Percentiles rank a stretch among this genome's conserved stretches.
Conservation (phyloP, 2,888 invertebrate genomes). For the Coremacera marginata region DNA sequence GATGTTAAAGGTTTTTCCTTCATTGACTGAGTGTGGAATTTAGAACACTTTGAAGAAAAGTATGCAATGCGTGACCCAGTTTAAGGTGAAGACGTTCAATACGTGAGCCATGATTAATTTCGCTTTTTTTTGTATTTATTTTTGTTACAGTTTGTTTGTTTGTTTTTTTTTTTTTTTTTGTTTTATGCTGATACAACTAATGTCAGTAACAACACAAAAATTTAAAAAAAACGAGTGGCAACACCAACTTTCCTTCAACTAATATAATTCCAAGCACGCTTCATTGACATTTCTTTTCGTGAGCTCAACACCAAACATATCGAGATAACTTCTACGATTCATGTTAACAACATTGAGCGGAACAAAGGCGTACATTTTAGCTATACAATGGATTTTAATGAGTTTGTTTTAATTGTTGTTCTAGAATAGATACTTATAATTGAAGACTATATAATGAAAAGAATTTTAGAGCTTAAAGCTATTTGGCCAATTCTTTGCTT, state of each 20-base stretch:
- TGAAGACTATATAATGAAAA: too few relatives aligned
- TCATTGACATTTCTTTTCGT: not conserved
- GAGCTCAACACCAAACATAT: too few relatives aligned
- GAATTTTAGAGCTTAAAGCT: too few relatives aligned
- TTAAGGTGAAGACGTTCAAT: not conserved
- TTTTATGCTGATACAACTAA: not conserved
- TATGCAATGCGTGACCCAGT: not conserved
- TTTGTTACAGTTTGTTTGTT: not conserved
- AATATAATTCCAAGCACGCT: constrained; percentile 14
- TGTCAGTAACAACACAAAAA: not conserved
- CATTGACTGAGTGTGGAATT: not conserved
- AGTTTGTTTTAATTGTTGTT: too few relatives aligned
- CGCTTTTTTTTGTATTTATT: not conserved
- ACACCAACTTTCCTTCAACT: not conserved
- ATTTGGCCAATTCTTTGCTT: too few relatives aligned
- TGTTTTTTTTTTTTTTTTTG: not conserved
- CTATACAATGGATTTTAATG: too few relatives aligned
- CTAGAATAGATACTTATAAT: too few relatives aligned
- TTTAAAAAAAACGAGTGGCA: not conserved
- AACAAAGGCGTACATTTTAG: too few relatives aligned
- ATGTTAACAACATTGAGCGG: too few relatives aligned
- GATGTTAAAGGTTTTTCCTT: not conserved
- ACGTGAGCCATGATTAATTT: constrained; percentile 17
- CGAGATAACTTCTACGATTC: too few relatives aligned
- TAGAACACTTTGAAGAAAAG: not conserved